Evolutionary conservation across 2,113 vertebrate genomes (phyloP), one percentile per base, ranked within the genome.

Genomic region (Oryzias woworae): DNA sequence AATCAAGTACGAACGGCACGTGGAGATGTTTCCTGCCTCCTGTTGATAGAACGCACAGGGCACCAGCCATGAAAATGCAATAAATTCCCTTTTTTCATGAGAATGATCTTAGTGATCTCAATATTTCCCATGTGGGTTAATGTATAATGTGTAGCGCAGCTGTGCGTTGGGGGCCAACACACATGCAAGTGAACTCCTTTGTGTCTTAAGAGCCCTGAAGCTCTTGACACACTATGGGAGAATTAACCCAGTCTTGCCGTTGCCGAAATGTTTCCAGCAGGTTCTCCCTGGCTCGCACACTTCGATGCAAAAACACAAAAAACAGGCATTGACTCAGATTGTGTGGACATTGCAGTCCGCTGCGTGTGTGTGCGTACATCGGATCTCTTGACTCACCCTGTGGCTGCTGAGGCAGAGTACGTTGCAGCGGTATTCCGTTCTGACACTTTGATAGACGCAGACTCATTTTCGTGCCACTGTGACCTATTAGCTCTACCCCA

Each of bases 381-480:
- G 45, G 48, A 68, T 64, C 75, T 41, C 62, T 51, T 69, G 58
- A 81, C 72, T 79, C 81, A 72, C 81, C 60, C 75, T 0, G 62
- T 83, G 86, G 84, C 66, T 80, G 20, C 17, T n/a, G 60, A 78
- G 84, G 73, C 69, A 80, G 69, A 82, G 81, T 82, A 72, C 77
- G 70, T 46, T 66, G 65, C 73, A 73, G 73, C 63, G 75, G 63
- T 87, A 84, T 79, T 81, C 82, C 58, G 48, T 80, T 77, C 42
- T 78, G 83, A 85, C 79, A 83, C 71, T 75, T 84, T 84, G 87
- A 88, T 73, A 70, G 85, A 84, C 85, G 76, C 55, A 44, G 2
- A 75, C 70, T 68, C 83, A 68, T 87, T 85, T 82, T 75, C 66
- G 51, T 67, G 80, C 78, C 70, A 77, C 72, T 62, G 78, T 71